phyloP scores from a whole-genome alignment of 2,888 invertebrate genomes.

The Melinaea menophilus region DNA sequence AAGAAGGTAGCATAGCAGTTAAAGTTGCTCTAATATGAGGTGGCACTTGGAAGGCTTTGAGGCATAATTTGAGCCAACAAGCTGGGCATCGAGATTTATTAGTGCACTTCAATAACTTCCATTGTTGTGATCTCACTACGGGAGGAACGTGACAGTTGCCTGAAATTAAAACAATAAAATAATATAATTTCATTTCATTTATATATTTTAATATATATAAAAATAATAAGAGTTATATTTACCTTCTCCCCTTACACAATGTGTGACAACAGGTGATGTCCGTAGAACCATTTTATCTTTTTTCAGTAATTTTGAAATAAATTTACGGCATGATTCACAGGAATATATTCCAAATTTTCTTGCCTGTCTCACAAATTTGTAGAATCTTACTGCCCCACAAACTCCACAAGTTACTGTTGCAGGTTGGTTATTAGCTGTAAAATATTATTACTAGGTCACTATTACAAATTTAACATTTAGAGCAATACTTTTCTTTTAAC shows the following conservation, averaged over 20 bases:
- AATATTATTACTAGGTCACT: conserved; percentile 11
- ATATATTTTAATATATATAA: conserved; percentile 7
- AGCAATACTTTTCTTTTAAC: neutral
- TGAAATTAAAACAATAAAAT: conserved; percentile 40
- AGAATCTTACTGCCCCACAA: conserved; percentile 86
- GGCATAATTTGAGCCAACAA: conserved; percentile 92
- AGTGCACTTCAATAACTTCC: conserved; percentile 82
- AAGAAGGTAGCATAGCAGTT: conserved; percentile 82
- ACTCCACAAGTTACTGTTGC: conserved; percentile 87
- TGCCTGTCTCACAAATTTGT: conserved; percentile 87
- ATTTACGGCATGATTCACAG: conserved; percentile 91
- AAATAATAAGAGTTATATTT: conserved; percentile 15
- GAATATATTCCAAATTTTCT: conserved; percentile 90
- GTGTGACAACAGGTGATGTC: conserved; percentile 74
- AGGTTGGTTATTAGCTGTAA: conserved; percentile 76
- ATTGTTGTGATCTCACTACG: conserved; percentile 83
- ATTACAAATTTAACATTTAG: neutral
- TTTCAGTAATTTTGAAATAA: conserved; percentile 89
- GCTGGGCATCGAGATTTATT: conserved; percentile 88
- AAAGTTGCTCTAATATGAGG: conserved; percentile 82
- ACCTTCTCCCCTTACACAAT: conserved; percentile 84
- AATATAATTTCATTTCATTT: conserved; percentile 3
- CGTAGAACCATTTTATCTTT: conserved; percentile 77
- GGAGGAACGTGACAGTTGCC: conserved; percentile 86
- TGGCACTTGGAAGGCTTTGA: conserved; percentile 88